These are phyloP conservation scores for Ormia ochracea DNA, from an alignment of 2,888 invertebrate genomes.

Conservation along the genomic window DNA sequence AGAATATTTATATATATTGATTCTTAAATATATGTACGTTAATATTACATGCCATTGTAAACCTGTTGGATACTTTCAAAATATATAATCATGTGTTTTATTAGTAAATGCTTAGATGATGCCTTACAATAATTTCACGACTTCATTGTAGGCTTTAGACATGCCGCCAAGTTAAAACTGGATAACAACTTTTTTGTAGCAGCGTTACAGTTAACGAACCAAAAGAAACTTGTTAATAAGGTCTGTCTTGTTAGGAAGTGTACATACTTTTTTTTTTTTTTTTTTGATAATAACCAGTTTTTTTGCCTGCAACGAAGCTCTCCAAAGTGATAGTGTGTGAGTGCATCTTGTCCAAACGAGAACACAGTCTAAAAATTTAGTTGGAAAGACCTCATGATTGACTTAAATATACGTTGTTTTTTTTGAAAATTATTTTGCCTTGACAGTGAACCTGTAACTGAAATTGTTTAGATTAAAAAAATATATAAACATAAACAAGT, in stretches of 20 bases:
- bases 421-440: slow-evolving; percentile 10
- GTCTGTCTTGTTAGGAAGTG: neutral
- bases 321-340: neutral
- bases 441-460: slow-evolving; percentile 53
- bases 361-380: neutral
- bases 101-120: neutral
- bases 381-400: slow-evolving; percentile 1
- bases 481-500: neutral
- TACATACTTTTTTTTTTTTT: neutral
- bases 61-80: no score
- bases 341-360: neutral
- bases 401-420: neutral
- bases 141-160: neutral
- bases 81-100: no score
- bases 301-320: neutral
- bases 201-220: neutral
- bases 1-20: no score
- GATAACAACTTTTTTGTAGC: neutral
- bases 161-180: neutral
- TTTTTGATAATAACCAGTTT: slow-evolving; percentile 25
- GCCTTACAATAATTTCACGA: neutral
- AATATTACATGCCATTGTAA: no score
- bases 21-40: no score
- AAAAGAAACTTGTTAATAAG: neutral
- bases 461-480: neutral